Evolutionary conservation across 2,797 vertebrate species (phyloP).

Genomic region (Philypnodon macrostomus): DNA sequence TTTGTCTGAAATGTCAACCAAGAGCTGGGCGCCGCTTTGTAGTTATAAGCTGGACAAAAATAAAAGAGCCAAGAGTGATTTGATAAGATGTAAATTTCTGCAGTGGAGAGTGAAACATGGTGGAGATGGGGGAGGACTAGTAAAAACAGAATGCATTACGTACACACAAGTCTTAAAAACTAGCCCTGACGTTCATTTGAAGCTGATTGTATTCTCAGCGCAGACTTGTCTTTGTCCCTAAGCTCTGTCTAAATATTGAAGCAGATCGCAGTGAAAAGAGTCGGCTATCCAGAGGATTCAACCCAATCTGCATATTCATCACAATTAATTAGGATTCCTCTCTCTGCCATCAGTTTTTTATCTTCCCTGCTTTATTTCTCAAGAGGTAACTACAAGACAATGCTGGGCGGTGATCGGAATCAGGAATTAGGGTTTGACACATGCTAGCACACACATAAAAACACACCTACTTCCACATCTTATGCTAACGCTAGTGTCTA

Average conservation of each 20-base stretch:
- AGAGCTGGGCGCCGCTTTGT: background rate
- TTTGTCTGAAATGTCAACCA: slow-evolving; percentile 4
- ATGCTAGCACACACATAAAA: slow-evolving; percentile 19
- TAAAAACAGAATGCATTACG: slow-evolving; percentile 26
- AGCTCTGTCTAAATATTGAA: slow-evolving; percentile 75
- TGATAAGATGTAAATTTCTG: slow-evolving; percentile 18
- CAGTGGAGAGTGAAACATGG: slow-evolving; percentile 16
- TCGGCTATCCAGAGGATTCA: slow-evolving; percentile 71
- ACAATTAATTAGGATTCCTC: slow-evolving; percentile 75
- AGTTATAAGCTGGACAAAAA: slow-evolving; percentile 8
- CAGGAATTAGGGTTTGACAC: slow-evolving; percentile 55
- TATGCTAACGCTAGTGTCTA: slow-evolving; percentile 56
- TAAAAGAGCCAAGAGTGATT: slow-evolving; percentile 9
- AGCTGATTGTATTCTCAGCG: slow-evolving; percentile 63
- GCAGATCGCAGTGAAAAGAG: slow-evolving; percentile 66
- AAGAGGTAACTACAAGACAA: slow-evolving; percentile 70
- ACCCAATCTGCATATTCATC: slow-evolving; percentile 78
- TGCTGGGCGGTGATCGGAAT: slow-evolving; percentile 67
- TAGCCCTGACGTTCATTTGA: slow-evolving; percentile 56
- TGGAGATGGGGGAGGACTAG: slow-evolving; percentile 21
- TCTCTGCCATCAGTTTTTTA: slow-evolving; percentile 62
- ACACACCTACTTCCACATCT: slow-evolving; percentile 29
- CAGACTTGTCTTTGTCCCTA: slow-evolving; percentile 64
- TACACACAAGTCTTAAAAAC: slow-evolving; percentile 25
- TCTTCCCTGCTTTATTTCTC: slow-evolving; percentile 72